Percentiles rank a stretch among this genome's conserved stretches.
Evolutionary conservation across 2,797 vertebrate genomes (phyloP).

Genomic region (Cryptoprocta ferox): DNA sequence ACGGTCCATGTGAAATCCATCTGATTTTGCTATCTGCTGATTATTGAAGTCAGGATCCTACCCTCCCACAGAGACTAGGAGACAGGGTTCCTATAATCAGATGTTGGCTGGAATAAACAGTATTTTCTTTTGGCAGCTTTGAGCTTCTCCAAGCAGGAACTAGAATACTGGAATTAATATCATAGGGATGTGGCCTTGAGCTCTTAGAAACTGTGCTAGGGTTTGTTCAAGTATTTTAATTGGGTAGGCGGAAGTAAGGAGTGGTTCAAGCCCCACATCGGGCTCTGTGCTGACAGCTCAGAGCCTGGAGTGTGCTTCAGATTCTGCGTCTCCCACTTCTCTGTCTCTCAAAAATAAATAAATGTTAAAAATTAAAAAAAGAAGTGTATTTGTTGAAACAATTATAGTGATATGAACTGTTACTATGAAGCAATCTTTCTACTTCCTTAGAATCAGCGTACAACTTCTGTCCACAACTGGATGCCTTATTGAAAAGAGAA

Average conservation of each 20-base stretch:
- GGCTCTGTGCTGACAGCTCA: too few relatives aligned
- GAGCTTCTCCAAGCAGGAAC: not conserved
- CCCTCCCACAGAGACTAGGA: not conserved
- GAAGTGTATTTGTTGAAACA: not conserved
- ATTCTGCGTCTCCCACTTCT: too few relatives aligned
- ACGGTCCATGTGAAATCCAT: not conserved
- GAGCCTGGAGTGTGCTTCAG: too few relatives aligned
- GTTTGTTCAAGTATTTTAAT: not conserved
- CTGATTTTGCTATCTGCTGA: not conserved
- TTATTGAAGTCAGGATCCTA: not conserved
- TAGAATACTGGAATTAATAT: not conserved
- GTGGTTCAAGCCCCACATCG: not conserved
- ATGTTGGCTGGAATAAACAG: not conserved
- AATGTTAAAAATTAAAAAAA: too few relatives aligned
- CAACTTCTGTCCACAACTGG: not conserved
- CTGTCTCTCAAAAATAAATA: too few relatives aligned
- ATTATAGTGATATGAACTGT: not conserved
- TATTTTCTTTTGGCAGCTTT: not conserved
- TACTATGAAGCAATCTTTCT: not conserved
- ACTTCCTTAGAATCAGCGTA: not conserved
- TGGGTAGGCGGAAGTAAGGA: not conserved
- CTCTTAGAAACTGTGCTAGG: not conserved
- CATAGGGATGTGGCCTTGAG: not conserved
- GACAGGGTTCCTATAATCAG: not conserved
- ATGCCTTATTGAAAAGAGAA: not conserved